These are phyloP conservation scores for Caenorhabditis briggsae DNA, from an alignment of 1,140 invertebrate genomes.

Conservation along the genomic window DNA sequence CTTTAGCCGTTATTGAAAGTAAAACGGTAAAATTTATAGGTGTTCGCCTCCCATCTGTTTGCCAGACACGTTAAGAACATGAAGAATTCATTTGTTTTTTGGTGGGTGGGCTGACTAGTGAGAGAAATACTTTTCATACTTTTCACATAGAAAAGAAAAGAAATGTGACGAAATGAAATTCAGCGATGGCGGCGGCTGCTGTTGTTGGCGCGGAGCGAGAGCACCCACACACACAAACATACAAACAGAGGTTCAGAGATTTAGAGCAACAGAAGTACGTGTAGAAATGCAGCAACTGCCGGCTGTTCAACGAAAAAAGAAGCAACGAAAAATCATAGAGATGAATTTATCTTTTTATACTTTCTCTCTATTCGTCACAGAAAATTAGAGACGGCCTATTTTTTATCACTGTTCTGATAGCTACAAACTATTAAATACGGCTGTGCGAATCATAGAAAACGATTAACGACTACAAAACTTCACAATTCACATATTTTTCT, in stretches of 20 bases:
- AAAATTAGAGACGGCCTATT: constrained; percentile 9
- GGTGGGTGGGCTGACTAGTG: constrained; percentile 37
- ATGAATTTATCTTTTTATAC: constrained; percentile 12
- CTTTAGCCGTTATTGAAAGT: neutral
- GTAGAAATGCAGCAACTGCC: constrained; percentile 46
- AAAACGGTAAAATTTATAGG: neutral
- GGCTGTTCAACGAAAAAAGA: constrained; percentile 36
- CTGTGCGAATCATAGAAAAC: constrained; percentile 6
- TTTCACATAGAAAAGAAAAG: constrained; percentile 9
- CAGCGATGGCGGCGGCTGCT: constrained; percentile 11
- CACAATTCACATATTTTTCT: neutral
- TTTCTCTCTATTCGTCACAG: neutral
- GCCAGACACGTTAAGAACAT: constrained; percentile 8
- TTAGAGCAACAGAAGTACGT: constrained; percentile 39
- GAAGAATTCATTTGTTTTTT: constrained; percentile 32
- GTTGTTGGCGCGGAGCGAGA: constrained; percentile 29
- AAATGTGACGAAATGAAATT: constrained; percentile 24
- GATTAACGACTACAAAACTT: neutral
- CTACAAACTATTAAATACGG: constrained; percentile 40
- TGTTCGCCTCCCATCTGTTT: neutral
- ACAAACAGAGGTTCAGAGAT: constrained; percentile 45
- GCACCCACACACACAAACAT: constrained; percentile 34
- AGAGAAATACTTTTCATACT: constrained; percentile 13
- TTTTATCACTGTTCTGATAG: constrained; percentile 25
- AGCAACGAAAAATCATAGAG: neutral